Conservation (phyloP, 2,113 vertebrate genomes). For the Rhagologus leucostigma region DNA sequence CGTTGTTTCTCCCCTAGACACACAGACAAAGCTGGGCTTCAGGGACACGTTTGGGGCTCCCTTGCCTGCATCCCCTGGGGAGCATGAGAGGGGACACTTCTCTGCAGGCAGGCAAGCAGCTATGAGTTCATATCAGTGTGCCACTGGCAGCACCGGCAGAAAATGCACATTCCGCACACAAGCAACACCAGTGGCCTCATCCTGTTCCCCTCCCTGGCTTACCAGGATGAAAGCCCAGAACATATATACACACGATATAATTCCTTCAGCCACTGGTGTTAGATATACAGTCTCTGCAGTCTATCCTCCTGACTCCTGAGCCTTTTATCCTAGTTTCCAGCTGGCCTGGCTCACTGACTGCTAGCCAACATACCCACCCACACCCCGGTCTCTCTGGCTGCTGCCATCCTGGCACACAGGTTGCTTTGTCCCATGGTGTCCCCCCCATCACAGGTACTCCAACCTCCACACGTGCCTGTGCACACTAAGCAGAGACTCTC, state of each 20-base stretch:
- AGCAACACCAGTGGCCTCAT: neutral
- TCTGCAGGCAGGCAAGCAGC: neutral
- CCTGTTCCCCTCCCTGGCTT: neutral
- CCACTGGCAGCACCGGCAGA: neutral
- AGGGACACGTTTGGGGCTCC: neutral
- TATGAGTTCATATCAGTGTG: rapidly evolving
- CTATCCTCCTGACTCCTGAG: neutral
- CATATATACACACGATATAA: neutral
- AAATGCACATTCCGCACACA: neutral
- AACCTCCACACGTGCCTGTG: rapidly evolving
- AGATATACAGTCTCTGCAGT: neutral
- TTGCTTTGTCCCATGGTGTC: neutral
- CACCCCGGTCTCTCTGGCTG: neutral
- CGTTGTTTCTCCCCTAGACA: neutral
- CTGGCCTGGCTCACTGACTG: neutral
- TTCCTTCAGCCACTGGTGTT: neutral
- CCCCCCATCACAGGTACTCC: neutral
- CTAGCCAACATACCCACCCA: neutral
- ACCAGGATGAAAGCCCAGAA: neutral
- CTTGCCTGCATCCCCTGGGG: neutral
- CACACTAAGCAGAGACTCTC: neutral
- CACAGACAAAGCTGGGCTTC: rapidly evolving
- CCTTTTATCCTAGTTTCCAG: neutral
- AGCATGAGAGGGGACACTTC: neutral
- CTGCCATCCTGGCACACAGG: neutral